These are phyloP conservation scores for Bombus consobrinus DNA, from an alignment of 1,140 invertebrate genomes.

Conservation along the genomic window DNA sequence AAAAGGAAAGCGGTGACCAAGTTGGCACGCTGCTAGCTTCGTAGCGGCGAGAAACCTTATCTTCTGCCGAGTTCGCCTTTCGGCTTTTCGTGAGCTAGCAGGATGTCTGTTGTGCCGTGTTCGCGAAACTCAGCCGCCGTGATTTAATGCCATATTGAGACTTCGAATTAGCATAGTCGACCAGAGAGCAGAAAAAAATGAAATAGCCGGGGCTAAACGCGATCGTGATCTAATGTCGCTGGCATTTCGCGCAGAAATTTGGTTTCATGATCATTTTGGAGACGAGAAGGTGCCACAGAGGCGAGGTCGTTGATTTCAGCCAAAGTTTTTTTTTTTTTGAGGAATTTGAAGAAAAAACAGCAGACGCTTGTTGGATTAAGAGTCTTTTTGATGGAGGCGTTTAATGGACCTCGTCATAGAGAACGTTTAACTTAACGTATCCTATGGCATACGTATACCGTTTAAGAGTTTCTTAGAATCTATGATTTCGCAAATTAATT, in stretches of 20 bases:
- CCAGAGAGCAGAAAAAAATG: neutral
- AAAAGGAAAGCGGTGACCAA: constrained; percentile 3
- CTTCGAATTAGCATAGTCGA: constrained; percentile 55
- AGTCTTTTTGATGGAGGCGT: neutral
- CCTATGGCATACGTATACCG: too few relatives aligned
- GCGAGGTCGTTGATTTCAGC: neutral
- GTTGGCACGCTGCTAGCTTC: constrained; percentile 5
- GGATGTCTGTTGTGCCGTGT: neutral
- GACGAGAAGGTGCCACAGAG: neutral
- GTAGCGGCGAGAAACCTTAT: constrained; percentile 29
- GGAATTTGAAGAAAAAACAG: neutral
- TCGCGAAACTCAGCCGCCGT: constrained; percentile 41
- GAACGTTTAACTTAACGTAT: too few relatives aligned
- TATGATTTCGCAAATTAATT: neutral
- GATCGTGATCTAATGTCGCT: constrained; percentile 54
- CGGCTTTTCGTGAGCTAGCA: constrained; percentile 3
- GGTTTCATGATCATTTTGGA: neutral
- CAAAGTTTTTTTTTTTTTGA: neutral
- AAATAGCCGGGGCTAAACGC: neutral
- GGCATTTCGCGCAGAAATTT: constrained; percentile 34
- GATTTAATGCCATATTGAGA: constrained; percentile 59
- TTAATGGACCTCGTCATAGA: too few relatives aligned
- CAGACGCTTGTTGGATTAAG: neutral
- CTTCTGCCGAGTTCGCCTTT: neutral
- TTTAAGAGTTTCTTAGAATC: neutral